Conservation (phyloP, 1,140 invertebrate species). For the Campoletis sonorensis region DNA sequence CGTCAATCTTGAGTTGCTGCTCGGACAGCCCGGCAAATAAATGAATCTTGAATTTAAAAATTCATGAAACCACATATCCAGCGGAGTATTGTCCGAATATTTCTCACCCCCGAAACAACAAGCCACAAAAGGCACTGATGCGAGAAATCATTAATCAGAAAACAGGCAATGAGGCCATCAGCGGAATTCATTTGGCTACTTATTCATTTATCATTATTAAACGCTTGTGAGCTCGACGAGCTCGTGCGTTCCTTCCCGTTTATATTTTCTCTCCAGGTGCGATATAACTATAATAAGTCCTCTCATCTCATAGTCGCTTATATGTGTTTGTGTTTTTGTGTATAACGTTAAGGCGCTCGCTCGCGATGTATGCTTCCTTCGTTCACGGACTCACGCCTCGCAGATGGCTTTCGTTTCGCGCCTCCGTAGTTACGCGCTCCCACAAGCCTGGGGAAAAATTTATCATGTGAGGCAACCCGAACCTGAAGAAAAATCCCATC, state of each 20-base stretch:
- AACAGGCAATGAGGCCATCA: slow-evolving; percentile 69
- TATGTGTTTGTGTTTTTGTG: neutral
- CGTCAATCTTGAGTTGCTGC: too few relatives aligned
- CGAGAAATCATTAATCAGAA: slow-evolving; percentile 69
- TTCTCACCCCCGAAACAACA: neutral
- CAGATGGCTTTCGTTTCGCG: slow-evolving; percentile 50
- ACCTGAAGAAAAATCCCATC: slow-evolving; percentile 22
- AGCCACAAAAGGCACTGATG: slow-evolving; percentile 55
- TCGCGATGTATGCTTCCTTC: neutral
- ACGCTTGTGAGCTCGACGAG: slow-evolving; percentile 44
- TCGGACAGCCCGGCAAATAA: neutral
- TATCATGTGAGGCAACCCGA: slow-evolving; percentile 25
- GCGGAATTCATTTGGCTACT: slow-evolving; percentile 71
- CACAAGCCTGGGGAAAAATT: slow-evolving; percentile 14
- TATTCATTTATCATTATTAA: slow-evolving; percentile 76
- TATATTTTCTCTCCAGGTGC: slow-evolving; percentile 43
- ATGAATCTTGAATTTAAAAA: neutral
- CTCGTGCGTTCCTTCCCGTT: slow-evolving; percentile 22
- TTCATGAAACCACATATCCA: too few relatives aligned
- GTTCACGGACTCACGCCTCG: slow-evolving; percentile 42
- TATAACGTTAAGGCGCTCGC: neutral
- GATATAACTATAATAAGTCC: slow-evolving; percentile 3
- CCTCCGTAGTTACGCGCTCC: slow-evolving; percentile 46
- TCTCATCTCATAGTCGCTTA: neutral
- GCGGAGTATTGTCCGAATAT: too few relatives aligned